These are phyloP conservation scores for Pocillopora damicornis DNA, from an alignment of 64 coral and sea anemone genomes.

Conservation along the genomic window DNA sequence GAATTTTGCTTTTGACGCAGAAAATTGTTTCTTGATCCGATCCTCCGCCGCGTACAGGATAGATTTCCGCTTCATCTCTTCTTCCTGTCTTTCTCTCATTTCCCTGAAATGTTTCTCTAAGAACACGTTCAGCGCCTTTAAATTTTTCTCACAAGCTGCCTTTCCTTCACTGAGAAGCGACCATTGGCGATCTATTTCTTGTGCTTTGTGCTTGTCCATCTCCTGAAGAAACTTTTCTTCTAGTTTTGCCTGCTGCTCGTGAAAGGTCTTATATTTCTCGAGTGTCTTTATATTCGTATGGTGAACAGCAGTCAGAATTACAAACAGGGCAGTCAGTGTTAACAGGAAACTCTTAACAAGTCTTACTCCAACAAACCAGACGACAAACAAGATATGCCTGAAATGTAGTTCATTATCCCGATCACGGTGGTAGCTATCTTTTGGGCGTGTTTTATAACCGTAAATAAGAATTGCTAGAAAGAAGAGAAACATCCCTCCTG, in stretches of 20 bases:
- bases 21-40: conserved; percentile 39
- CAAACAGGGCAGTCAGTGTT: conserved; percentile 60
- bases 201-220: conserved; percentile 60
- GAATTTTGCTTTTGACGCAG: conserved; percentile 33
- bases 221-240: conserved; percentile 40
- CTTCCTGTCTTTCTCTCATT: conserved; percentile 38
- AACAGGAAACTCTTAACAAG: conserved; percentile 73
- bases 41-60: conserved; percentile 49
- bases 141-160: conserved; percentile 49
- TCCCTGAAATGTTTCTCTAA: conserved; percentile 48
- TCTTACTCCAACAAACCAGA: conserved; percentile 75
- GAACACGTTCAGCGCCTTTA: conserved; percentile 42
- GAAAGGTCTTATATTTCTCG: conserved; percentile 46
- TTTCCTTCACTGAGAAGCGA: conserved; percentile 55
- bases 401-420: conserved; percentile 72
- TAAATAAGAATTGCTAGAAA: conserved; percentile 58
- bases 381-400: conserved; percentile 74
- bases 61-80: conserved; percentile 58
- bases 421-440: conserved; percentile 69
- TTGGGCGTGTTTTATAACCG: conserved; percentile 79
- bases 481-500: conserved; percentile 26
- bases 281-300: conserved; percentile 49
- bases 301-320: conserved; percentile 68
- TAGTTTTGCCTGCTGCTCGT: conserved; percentile 3
- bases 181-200: conserved; percentile 64